Percentiles rank a stretch among this genome's conserved stretches.
These are phyloP conservation scores for Prionailurus bengalensis DNA, from an alignment of 2,113 vertebrate genomes.

Conservation along the genomic window DNA sequence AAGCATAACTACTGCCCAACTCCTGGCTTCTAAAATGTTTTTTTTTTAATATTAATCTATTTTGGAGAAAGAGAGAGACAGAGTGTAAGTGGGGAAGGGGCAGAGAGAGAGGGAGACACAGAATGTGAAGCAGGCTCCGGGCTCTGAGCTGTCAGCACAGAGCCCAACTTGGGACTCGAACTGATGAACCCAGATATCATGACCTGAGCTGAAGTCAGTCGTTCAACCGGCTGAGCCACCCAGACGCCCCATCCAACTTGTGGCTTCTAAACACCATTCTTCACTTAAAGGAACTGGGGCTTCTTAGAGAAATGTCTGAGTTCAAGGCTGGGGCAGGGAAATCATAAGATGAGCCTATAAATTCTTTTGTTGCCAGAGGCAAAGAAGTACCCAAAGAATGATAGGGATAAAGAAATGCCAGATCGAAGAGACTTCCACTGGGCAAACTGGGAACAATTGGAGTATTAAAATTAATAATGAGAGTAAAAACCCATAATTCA, in stretches of 20 bases:
- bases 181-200: too few relatives aligned
- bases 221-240: too few relatives aligned
- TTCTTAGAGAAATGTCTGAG: not conserved
- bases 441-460: not conserved
- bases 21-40: not conserved
- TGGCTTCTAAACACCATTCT: not conserved
- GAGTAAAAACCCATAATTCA: not conserved
- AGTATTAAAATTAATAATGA: conserved; percentile 21
- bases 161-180: too few relatives aligned
- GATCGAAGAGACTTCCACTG: not conserved
- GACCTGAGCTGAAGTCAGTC: too few relatives aligned
- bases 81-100: too few relatives aligned
- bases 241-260: not conserved
- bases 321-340: not conserved
- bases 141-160: too few relatives aligned
- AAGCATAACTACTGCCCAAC: not conserved
- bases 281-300: not conserved
- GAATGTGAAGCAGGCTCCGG: too few relatives aligned
- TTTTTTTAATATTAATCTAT: too few relatives aligned
- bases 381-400: not conserved
- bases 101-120: too few relatives aligned
- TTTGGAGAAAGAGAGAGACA: too few relatives aligned
- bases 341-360: not conserved
- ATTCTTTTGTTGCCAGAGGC: not conserved
- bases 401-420: not conserved